Evolutionary conservation across 2,888 invertebrate genomes (phyloP).

Genomic region (Nomada fucata): DNA sequence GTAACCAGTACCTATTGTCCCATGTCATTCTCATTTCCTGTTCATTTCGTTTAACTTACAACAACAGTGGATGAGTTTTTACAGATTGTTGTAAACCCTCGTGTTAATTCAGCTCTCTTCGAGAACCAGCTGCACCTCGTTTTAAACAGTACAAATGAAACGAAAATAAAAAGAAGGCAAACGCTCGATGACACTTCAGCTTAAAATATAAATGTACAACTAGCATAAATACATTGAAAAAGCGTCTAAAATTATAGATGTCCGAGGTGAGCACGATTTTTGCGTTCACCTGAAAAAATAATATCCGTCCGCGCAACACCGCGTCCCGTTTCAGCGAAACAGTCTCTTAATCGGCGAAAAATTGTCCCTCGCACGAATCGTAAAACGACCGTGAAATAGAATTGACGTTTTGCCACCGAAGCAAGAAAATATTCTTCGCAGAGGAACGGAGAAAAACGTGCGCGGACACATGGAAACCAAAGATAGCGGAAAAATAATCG

Average conservation of each 20-base stretch:
- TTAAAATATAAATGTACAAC: too few species aligned
- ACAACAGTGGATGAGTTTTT: not conserved
- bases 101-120: not conserved
- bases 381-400: not conserved
- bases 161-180: not conserved
- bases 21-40: not conserved
- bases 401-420: too few species aligned
- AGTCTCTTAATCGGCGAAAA: not conserved
- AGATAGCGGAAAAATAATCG: too few species aligned
- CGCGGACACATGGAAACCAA: too few species aligned
- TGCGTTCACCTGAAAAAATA: conserved; percentile 58
- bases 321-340: conserved; percentile 12
- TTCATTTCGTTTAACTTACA: not conserved
- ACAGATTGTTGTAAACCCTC: not conserved
- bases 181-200: too few species aligned
- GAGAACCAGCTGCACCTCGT: not conserved
- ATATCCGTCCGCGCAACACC: conserved; percentile 24
- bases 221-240: not conserved
- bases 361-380: not conserved
- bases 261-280: conserved; percentile 1
- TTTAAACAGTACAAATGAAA: not conserved
- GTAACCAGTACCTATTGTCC: not conserved
- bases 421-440: too few species aligned
- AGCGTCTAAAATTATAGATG: conserved; percentile 25
- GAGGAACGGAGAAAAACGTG: too few species aligned